Conservation (phyloP, 1,140 invertebrate species). For the Sarcophaga peregrina region DNA sequence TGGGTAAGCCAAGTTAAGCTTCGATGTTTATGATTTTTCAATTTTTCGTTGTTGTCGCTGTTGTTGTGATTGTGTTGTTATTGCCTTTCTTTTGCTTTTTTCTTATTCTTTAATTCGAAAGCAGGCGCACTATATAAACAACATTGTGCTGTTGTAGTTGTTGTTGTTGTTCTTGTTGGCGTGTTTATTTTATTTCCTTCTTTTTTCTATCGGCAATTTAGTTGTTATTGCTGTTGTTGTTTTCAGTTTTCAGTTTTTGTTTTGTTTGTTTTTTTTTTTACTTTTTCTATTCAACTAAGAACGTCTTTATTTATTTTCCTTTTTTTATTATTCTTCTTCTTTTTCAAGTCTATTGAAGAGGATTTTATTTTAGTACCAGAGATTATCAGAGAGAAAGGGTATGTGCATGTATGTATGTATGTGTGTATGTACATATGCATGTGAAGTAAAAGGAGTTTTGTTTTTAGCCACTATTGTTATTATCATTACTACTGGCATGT, state of each 20-base stretch:
- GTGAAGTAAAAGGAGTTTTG: slow-evolving; percentile 27
- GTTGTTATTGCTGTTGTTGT: not conserved
- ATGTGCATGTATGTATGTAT: not conserved
- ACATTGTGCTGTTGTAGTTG: not conserved
- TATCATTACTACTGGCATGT: not conserved
- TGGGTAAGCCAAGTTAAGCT: slow-evolving; percentile 24
- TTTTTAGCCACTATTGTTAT: not conserved
- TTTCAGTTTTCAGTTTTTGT: not conserved
- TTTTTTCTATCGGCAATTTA: not conserved
- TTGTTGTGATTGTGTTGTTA: not conserved
- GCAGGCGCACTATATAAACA: not conserved
- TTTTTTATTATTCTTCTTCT: not conserved
- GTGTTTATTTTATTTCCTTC: not conserved
- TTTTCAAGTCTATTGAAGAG: not conserved
- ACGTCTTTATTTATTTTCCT: not conserved
- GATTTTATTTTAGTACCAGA: not conserved
- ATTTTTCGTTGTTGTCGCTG: not conserved
- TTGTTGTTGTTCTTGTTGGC: not conserved
- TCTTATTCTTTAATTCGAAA: not conserved
- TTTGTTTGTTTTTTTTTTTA: not conserved
- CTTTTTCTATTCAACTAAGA: too few species aligned
- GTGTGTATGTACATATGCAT: not conserved
- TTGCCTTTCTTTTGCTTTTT: not conserved
- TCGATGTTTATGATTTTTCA: slow-evolving; percentile 37
- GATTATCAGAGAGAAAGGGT: not conserved